phyloP scores from a whole-genome alignment of 1,140 invertebrate genomes.

The Drosophila nigromelanica region DNA sequence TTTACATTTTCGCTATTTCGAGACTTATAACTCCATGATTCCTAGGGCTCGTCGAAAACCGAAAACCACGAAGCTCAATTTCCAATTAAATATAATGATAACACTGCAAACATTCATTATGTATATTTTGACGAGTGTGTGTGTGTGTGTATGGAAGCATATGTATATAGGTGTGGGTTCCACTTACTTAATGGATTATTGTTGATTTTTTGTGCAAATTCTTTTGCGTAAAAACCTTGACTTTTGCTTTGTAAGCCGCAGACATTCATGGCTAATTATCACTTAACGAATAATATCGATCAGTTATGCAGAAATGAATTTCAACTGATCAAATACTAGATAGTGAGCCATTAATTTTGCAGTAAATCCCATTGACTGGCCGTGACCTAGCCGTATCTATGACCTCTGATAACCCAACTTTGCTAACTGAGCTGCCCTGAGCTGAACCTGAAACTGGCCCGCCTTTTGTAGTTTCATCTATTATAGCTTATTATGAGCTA shows the following conservation, averaged over 20 bases:
- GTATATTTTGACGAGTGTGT: background rate
- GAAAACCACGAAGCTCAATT: constrained; percentile 9
- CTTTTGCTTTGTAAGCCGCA: constrained; percentile 26
- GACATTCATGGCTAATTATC: constrained; percentile 36
- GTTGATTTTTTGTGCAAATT: constrained; percentile 28
- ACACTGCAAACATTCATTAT: constrained; percentile 53
- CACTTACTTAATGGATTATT: constrained; percentile 36
- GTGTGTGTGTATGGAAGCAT: constrained; percentile 11
- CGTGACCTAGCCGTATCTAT: constrained; percentile 53
- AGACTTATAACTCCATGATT: background rate
- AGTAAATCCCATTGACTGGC: constrained; percentile 29
- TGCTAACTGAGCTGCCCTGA: constrained; percentile 34
- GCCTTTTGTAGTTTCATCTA: constrained; percentile 28
- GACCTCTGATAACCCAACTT: constrained; percentile 38
- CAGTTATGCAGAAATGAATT: constrained; percentile 15
- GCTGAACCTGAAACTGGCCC: constrained; percentile 12
- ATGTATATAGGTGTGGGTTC: background rate
- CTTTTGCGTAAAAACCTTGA: constrained; percentile 32
- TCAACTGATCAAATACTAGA: background rate
- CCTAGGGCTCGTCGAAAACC: constrained; percentile 2
- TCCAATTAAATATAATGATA: constrained; percentile 43
- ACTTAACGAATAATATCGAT: constrained; percentile 24
- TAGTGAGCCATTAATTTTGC: background rate
- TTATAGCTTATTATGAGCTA: constrained; percentile 35
- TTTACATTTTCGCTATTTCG: constrained; percentile 30